These are phyloP conservation scores for Pipa parva DNA, from an alignment of 2,113 vertebrate genomes.

Conservation along the genomic window DNA sequence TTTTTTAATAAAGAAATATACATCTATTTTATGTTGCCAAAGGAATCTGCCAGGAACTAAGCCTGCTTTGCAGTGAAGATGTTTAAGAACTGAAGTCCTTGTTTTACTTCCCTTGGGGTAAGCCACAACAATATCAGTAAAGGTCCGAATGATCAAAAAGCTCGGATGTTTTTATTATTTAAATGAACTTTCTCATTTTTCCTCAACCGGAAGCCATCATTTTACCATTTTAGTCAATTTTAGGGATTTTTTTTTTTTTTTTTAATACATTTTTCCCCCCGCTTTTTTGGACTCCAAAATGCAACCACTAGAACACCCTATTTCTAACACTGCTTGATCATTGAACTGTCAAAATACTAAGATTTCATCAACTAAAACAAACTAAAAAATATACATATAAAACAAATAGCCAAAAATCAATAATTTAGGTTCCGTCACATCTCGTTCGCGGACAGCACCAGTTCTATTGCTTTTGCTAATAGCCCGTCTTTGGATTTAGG, in stretches of 20 bases:
- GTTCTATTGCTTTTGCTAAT: slow-evolving; percentile 29
- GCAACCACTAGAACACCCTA: background rate
- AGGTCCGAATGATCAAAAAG: too few species aligned
- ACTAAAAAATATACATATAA: background rate
- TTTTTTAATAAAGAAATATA: slow-evolving; percentile 4
- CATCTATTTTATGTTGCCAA: background rate
- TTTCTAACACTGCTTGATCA: background rate
- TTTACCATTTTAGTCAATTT: too few species aligned
- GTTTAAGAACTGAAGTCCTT: background rate
- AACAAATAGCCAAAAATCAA: background rate
- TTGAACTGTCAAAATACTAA: background rate
- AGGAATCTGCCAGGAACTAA: background rate
- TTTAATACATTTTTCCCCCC: background rate
- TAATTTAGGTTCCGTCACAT: background rate
- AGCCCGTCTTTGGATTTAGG: slow-evolving; percentile 31
- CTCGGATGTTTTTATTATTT: too few species aligned
- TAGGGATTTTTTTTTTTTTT: background rate
- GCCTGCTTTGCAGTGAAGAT: background rate
- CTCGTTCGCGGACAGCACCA: slow-evolving; percentile 2
- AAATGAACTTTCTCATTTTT: background rate
- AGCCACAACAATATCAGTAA: too few species aligned
- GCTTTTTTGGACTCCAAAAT: too few species aligned
- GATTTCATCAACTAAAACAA: background rate
- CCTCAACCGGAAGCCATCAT: too few species aligned
- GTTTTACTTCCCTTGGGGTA: too few species aligned